Evolutionary conservation across 2,797 vertebrate genomes (phyloP).

Genomic region (Lutjanus argentimaculatus): DNA sequence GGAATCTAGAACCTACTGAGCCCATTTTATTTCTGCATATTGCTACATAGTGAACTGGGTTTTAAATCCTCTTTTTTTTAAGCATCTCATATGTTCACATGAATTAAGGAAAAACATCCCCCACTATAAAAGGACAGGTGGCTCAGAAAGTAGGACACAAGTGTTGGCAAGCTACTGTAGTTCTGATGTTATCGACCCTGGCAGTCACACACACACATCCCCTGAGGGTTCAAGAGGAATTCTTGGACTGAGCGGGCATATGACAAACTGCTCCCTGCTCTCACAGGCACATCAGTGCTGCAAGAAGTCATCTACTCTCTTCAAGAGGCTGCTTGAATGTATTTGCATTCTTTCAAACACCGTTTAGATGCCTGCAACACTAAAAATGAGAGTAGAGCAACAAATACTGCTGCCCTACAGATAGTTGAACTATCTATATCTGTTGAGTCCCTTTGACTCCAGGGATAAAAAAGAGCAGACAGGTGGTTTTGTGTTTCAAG

Average conservation of each 20-base stretch:
- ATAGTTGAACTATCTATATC: too few species aligned
- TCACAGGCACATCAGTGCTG: conserved; percentile 27
- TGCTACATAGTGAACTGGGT: neutral
- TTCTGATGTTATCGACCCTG: conserved; percentile 78
- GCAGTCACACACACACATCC: conserved; percentile 69
- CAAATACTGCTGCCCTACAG: neutral
- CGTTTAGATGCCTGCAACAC: neutral
- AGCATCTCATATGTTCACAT: conserved; percentile 36
- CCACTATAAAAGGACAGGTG: conserved; percentile 64
- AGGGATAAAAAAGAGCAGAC: neutral
- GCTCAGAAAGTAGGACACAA: conserved; percentile 79
- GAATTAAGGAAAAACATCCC: conserved; percentile 50
- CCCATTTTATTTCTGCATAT: neutral
- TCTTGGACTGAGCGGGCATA: conserved; percentile 63
- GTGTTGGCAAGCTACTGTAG: conserved; percentile 69
- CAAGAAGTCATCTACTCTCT: conserved; percentile 19
- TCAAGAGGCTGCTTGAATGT: neutral
- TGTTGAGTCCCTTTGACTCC: neutral
- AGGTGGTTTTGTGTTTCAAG: neutral
- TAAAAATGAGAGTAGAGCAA: neutral
- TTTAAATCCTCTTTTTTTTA: conserved; percentile 25
- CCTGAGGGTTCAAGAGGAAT: conserved; percentile 63
- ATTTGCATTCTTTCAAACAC: neutral
- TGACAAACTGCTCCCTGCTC: conserved; percentile 58
- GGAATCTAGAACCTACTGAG: neutral